Evolutionary conservation across 2,888 invertebrate species (phyloP).

Genomic region (Yponomeuta evonymella): DNA sequence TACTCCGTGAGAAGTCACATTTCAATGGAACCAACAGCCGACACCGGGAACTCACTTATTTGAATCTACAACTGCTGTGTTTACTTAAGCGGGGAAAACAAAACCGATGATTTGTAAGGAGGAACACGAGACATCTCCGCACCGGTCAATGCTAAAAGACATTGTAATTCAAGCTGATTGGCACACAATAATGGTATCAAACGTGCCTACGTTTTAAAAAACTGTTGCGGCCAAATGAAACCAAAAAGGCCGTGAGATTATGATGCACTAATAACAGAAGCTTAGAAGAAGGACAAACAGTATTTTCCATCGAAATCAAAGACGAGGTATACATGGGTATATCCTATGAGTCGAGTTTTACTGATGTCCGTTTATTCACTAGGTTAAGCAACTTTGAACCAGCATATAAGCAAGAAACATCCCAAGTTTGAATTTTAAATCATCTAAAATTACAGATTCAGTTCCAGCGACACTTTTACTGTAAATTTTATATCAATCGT

Average conservation of each 20-base stretch:
- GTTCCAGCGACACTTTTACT: too few relatives aligned
- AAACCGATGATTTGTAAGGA: constrained; percentile 62
- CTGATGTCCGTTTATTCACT: too few relatives aligned
- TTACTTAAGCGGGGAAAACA: constrained; percentile 50
- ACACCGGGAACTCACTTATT: constrained; percentile 52
- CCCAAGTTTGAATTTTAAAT: too few relatives aligned
- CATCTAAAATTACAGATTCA: too few relatives aligned
- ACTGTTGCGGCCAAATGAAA: constrained; percentile 60
- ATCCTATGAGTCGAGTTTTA: too few relatives aligned
- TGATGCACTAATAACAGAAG: not conserved
- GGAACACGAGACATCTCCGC: constrained; percentile 64
- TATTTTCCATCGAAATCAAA: too few relatives aligned
- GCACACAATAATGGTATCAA: constrained; percentile 77
- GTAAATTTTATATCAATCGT: too few relatives aligned
- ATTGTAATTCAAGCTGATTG: constrained; percentile 75
- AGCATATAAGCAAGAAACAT: not conserved
- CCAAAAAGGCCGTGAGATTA: constrained; percentile 47
- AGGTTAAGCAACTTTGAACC: too few relatives aligned
- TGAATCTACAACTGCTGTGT: constrained; percentile 65
- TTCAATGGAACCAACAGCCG: not conserved
- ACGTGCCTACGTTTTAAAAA: constrained; percentile 70
- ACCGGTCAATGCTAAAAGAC: constrained; percentile 65
- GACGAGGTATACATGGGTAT: too few relatives aligned
- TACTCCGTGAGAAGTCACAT: not conserved
- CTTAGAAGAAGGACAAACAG: too few relatives aligned